phyloP scores from a whole-genome alignment of 2,113 vertebrate species.

The Lasiurus cinereus region DNA sequence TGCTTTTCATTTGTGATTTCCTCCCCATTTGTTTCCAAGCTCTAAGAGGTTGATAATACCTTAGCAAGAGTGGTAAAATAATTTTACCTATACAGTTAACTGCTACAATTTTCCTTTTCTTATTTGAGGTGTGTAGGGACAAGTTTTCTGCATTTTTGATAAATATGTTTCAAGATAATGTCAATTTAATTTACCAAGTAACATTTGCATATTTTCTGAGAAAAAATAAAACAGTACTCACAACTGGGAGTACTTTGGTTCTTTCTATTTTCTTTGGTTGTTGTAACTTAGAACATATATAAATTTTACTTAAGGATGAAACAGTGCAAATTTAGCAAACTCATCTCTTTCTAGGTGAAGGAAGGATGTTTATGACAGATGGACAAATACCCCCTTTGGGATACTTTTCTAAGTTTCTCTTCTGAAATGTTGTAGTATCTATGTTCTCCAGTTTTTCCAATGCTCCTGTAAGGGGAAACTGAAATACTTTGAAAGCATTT shows the following conservation, averaged over 20 bases:
- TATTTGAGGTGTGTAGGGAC: not conserved
- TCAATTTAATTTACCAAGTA: conserved; percentile 20
- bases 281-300: not conserved
- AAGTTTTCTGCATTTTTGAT: not conserved
- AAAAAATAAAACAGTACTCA: not conserved
- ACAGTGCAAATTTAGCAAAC: conserved; percentile 36
- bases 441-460: not conserved
- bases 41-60: not conserved
- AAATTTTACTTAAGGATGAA: conserved; percentile 38
- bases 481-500: conserved; percentile 60
- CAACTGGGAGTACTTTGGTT: not conserved
- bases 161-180: not conserved
- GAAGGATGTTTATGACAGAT: not conserved
- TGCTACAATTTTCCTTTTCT: conserved; percentile 23
- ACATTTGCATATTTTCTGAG: conserved; percentile 29
- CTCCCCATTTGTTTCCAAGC: not conserved
- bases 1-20: not conserved
- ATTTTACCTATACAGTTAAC: not conserved
- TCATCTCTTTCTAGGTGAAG: not conserved
- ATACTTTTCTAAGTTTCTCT: not conserved
- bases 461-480: not conserved
- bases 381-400: not conserved
- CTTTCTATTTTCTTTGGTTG: conserved; percentile 11
- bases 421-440: not conserved
- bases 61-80: conserved; percentile 2